Conservation (phyloP, 2,797 vertebrate species). For the Pantherophis vulpinus region DNA sequence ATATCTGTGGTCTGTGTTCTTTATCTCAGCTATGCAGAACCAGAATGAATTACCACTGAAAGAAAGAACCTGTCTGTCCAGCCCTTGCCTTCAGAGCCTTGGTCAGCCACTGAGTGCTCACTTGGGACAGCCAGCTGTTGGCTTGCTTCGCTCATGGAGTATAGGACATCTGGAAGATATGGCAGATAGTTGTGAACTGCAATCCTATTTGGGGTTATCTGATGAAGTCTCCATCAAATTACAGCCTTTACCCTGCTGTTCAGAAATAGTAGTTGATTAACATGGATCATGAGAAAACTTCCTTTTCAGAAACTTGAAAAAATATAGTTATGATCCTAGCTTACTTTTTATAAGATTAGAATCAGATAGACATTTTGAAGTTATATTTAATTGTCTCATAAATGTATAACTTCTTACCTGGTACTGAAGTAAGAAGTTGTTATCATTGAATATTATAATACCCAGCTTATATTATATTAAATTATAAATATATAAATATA, state of each 20-base stretch:
- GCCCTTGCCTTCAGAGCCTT: slow-evolving; percentile 68
- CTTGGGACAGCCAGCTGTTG: background rate
- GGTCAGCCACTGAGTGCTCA: slow-evolving; percentile 19
- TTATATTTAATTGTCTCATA: background rate
- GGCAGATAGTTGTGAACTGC: slow-evolving; percentile 18
- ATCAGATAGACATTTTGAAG: background rate
- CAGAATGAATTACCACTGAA: background rate
- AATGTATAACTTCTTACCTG: background rate
- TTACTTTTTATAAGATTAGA: background rate
- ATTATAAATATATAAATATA: too few relatives aligned
- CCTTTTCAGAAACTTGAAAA: too few relatives aligned
- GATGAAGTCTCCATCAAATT: slow-evolving; percentile 31
- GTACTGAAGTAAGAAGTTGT: background rate
- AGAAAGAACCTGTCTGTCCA: slow-evolving; percentile 69
- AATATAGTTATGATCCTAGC: background rate
- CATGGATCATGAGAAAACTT: background rate
- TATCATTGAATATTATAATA: background rate
- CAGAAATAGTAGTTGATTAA: background rate
- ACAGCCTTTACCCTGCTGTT: slow-evolving; percentile 25
- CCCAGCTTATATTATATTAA: too few relatives aligned
- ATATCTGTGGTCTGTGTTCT: slow-evolving; percentile 14
- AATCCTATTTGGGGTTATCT: fast-evolving
- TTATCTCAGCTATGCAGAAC: slow-evolving; percentile 46
- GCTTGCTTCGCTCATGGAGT: slow-evolving; percentile 69
- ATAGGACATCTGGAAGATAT: slow-evolving; percentile 54